Conservation (phyloP, 1,140 invertebrate genomes). For the Lycorma delicatula region DNA sequence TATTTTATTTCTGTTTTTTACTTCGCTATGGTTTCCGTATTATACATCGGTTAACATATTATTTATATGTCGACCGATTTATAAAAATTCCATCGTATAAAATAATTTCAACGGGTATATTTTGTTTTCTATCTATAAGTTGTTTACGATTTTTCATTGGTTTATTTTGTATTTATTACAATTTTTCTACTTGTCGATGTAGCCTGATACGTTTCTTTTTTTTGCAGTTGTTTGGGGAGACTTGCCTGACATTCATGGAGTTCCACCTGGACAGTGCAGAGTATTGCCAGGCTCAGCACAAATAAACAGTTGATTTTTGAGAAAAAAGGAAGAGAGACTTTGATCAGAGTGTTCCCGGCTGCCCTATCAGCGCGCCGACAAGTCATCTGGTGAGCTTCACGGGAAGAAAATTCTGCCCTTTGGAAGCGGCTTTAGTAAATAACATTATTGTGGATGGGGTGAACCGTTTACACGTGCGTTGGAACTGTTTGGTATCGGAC, state of each 20-base stretch:
- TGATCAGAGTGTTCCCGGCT: slow-evolving; percentile 13
- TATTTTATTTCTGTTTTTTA: too few relatives aligned
- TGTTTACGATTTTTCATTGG: too few relatives aligned
- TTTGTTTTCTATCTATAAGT: too few relatives aligned
- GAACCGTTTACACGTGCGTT: too few relatives aligned
- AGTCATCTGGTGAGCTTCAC: slow-evolving; percentile 25
- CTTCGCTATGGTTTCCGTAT: too few relatives aligned
- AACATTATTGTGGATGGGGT: slow-evolving; percentile 6
- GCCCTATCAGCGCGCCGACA: slow-evolving; percentile 20
- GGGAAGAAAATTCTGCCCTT: slow-evolving; percentile 27
- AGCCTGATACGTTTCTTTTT: slow-evolving; percentile 33
- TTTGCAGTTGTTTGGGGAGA: slow-evolving; percentile 52
- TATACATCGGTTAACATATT: too few relatives aligned
- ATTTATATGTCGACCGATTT: too few relatives aligned
- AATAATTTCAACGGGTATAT: too few relatives aligned
- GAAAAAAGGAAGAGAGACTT: slow-evolving; percentile 21
- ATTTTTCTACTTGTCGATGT: too few relatives aligned
- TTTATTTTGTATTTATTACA: too few relatives aligned
- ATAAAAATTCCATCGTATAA: too few relatives aligned
- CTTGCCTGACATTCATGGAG: slow-evolving; percentile 88
- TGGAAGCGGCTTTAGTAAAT: not conserved
- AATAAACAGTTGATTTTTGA: slow-evolving; percentile 49
- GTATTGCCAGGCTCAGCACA: slow-evolving; percentile 93
- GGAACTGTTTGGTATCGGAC: not conserved
- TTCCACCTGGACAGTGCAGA: slow-evolving; percentile 91